Evolutionary conservation across 2,888 invertebrate genomes (phyloP), one percentile per base, ranked within the genome.

Genomic region (Pachydiplax longipennis): DNA sequence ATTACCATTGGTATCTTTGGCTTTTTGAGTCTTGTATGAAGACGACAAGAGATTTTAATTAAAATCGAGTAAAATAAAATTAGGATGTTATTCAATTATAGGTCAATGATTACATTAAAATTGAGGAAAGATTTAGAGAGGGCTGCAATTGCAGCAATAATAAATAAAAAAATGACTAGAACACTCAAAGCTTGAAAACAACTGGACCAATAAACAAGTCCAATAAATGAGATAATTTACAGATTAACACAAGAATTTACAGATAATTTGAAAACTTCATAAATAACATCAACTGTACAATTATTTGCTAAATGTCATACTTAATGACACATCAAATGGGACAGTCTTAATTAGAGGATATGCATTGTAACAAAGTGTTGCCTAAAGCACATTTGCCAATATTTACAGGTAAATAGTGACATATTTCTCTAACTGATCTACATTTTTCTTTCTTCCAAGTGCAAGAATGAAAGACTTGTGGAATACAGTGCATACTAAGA

Each of bases 281-380:
- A 87, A 87, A 87, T 87, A 87, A 87, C 61, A 87, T 87, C 87
- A 87, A 61, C 73, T 73, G 73, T 87, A 87, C 65, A 87, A 61
- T 58, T 87, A 87, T 87, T 65, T 31, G 31, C 73, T 31, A 73
- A 31, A 73, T 73, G 73, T 31, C 31, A 73, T 73, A 53, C 15
- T 18, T 53, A 73, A 73, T 73, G 25, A 73, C 73, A 73, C 73
- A 25, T 73, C 25, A 87, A 44, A 87, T 37, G 61, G 37, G 61
- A 61, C 87, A 87, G 87, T 87, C 87, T 87, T 87, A 13, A 31
- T 87, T 61, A 87, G 87, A 87, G 87, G 87, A 87, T 87, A 87
- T 87, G 87, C 87, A 87, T 87, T 87, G 58, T 87, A 87, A 87
- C 87, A 87, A 87, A 87, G 87, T 87, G 61, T 87, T 65, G 87